Percentiles rank a stretch among this genome's conserved stretches.
These are phyloP conservation scores for Onthophagus taurus DNA, from an alignment of 1,140 invertebrate species.

Conservation along the genomic window DNA sequence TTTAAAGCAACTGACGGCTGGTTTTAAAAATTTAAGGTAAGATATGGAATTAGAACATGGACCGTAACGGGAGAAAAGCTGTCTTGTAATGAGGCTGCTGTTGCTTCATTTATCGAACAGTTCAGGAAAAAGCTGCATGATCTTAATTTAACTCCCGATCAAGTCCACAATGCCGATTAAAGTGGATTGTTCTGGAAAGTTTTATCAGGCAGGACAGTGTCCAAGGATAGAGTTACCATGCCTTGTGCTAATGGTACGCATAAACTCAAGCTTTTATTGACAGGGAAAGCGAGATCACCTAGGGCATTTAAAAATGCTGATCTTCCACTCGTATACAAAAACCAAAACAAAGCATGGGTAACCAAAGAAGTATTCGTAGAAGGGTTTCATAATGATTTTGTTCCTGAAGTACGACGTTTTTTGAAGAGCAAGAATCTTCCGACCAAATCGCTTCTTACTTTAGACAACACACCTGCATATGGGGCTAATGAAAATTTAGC, in stretches of 20 bases:
- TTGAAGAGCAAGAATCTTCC: slow-evolving; percentile 34
- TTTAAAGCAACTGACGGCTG: too few relatives aligned
- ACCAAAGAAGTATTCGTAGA: slow-evolving; percentile 14
- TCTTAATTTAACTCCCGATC: too few relatives aligned
- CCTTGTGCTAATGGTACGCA: slow-evolving; percentile 33
- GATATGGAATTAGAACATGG: too few relatives aligned
- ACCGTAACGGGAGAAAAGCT: too few relatives aligned
- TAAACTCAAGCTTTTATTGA: slow-evolving; percentile 23
- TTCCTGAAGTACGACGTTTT: slow-evolving; percentile 25
- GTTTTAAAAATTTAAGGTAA: too few relatives aligned
- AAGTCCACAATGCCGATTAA: too few relatives aligned
- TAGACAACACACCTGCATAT: slow-evolving; percentile 32
- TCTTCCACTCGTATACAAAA: not conserved
- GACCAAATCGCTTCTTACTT: slow-evolving; percentile 34
- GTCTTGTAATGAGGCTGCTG: too few relatives aligned
- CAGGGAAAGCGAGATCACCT: not conserved
- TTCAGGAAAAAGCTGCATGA: too few relatives aligned
- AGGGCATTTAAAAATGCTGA: slow-evolving; percentile 1
- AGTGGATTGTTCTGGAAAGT: too few relatives aligned
- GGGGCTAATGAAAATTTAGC: slow-evolving; percentile 9
- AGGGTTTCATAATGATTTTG: slow-evolving; percentile 34
- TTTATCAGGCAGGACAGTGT: slow-evolving; percentile 28
- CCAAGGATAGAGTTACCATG: slow-evolving; percentile 35
- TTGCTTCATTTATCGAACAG: too few relatives aligned
- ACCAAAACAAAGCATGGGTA: slow-evolving; percentile 5